Base-by-base conservation (phyloP, 2,797 vertebrate genomes). In the Chaenodraco wilsoni region DNA sequence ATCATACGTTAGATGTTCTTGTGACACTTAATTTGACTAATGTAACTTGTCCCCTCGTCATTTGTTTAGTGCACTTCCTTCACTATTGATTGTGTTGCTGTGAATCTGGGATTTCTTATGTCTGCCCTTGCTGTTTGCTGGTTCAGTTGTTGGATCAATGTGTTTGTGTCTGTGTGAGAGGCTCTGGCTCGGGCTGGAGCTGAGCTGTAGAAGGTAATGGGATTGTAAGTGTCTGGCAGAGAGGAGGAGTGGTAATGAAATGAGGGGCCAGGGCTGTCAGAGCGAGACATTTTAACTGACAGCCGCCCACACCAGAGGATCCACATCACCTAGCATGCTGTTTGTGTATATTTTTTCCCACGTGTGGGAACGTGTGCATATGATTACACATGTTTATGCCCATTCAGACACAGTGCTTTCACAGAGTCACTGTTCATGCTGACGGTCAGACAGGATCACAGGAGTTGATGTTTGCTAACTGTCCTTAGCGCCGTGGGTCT, bases 151-250 rank as follows among this genome's bases (percentile, higher is more conserved):
- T 72, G 74, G 56, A 88, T 90, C 87, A 82, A 79, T 87, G 81
- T 83, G 83, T 87, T 88, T 87, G 75, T 72, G 75, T 84, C 79
- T 46, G 79, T 60, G 54, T 65, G 50, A 31, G 67, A 81, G 33
- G 70, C 68, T 64, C 62, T 56, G 78, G 77, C 77, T 78, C 2
- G 1, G 55, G 65, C 27, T 40, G 11, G 45, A 43, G 78, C 76
- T 68, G 76, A 84, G 82, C 21, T 83, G 81, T 62, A 11, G 70
- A 83, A 69, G 79, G 74, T 91, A 90, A 91, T 90, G 85, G 83
- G 83, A 90, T 91, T 90, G 81, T 88, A 88, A 90, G 81, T 83
- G 88, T 90, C 82, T 85, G 72, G 79, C 81, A 71, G 77, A 76
- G 57, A 77, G 62, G 59, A 65, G 60, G 59, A 82, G 83, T 10